phyloP scores from a whole-genome alignment of 2,113 vertebrate species.

The Passer montanus region DNA sequence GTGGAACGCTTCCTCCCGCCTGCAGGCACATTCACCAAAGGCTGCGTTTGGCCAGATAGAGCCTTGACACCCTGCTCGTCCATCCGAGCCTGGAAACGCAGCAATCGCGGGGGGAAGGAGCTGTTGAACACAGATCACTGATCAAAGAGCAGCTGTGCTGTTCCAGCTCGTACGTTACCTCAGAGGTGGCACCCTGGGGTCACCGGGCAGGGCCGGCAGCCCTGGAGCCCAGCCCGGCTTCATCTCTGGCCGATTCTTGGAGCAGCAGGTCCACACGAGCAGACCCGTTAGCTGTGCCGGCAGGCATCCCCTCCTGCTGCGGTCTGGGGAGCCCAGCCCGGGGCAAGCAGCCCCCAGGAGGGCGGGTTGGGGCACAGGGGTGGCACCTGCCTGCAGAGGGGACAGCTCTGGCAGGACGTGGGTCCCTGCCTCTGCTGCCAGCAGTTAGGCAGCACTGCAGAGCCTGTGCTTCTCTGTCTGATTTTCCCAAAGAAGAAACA shows the following conservation, averaged over 20 bases:
- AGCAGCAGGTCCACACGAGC: not conserved
- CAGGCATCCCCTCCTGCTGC: not conserved
- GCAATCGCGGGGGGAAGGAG: accelerated
- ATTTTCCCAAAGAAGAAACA: not conserved
- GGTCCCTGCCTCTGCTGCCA: not conserved
- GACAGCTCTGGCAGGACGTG: not conserved
- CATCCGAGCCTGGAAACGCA: not conserved
- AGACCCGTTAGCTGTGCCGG: accelerated
- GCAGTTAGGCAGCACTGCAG: not conserved
- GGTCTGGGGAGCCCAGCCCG: accelerated
- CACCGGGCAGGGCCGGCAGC: accelerated
- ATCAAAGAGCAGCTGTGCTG: not conserved
- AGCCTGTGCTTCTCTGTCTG: not conserved
- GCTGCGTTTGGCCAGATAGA: not conserved
- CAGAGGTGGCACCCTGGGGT: accelerated
- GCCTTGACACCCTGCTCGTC: not conserved
- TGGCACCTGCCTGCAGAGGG: not conserved
- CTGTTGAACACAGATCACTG: not conserved
- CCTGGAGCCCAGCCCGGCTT: not conserved
- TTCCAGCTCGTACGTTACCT: accelerated
- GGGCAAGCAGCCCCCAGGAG: not conserved
- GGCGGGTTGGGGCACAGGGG: accelerated
- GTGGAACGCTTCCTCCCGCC: not conserved
- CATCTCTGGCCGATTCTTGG: not conserved
- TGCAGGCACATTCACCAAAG: not conserved